phyloP scores from a whole-genome alignment of 2,888 invertebrate species.

The Crocallis elinguaria region DNA sequence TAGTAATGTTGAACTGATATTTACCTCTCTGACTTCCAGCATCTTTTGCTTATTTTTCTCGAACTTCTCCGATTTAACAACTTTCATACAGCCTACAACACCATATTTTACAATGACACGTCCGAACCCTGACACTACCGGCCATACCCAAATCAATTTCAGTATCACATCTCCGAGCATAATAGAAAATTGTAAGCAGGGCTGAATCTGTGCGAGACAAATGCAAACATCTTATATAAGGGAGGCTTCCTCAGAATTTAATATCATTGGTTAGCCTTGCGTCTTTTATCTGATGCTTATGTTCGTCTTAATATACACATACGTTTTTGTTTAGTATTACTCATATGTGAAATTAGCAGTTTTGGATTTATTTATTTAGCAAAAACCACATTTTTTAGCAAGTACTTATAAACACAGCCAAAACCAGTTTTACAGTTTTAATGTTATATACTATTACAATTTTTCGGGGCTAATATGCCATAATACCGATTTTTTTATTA shows the following conservation, averaged over 20 bases:
- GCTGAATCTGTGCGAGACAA: slow-evolving; percentile 10
- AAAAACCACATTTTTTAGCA: no score
- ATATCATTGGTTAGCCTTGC: slow-evolving; percentile 11
- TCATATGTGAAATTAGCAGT: no score
- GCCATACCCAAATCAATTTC: slow-evolving; percentile 20
- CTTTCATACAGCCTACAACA: neutral
- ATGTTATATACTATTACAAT: no score
- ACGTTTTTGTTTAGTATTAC: neutral
- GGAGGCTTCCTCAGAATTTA: slow-evolving; percentile 10
- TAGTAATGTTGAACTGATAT: neutral
- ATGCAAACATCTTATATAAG: slow-evolving; percentile 15
- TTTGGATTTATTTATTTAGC: no score
- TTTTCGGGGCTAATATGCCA: no score
- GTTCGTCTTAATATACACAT: neutral
- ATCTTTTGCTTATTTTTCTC: no score
- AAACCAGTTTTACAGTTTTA: no score
- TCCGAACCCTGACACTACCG: slow-evolving; percentile 1
- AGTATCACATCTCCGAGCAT: slow-evolving; percentile 6
- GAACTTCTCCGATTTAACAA: neutral
- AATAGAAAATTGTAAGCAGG: slow-evolving; percentile 3
- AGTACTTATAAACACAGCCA: no score
- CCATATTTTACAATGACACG: neutral
- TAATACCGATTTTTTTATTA: no score
- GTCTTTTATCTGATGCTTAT: neutral
- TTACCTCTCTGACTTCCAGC: neutral